Base-by-base conservation (phyloP, 2,888 invertebrate genomes). In the Saturnia japonica region DNA sequence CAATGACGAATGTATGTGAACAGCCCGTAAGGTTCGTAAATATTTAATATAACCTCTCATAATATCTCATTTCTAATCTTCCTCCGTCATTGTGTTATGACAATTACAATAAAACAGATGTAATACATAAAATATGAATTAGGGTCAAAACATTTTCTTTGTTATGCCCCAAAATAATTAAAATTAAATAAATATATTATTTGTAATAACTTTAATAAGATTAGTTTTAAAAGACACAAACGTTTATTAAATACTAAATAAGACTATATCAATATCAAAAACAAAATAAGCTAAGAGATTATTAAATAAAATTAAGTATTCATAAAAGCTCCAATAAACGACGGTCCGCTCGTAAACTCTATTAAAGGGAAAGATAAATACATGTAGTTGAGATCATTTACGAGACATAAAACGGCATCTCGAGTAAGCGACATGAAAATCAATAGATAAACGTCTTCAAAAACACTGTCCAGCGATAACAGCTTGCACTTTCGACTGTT, bases 391-490 rank as follows among this genome's bases (percentile, higher is more conserved):
- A 40, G 40, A 64, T 40, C 19, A 64, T 9, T 19, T 68, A 64
- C 73, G 69, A 74, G 73, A 71, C 72, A 60, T 72, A 71, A 72
- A 79, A 82, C 78, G 79, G 80, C 82, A 78, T 81, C 81, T 80
- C 79, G 73, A 76, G 76, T 81, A 80, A 84, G 82, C 79, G 78
- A 82, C 80, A 78, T 73, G 83, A 90, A 91, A 93, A 93, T 92
- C 93, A 87, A 93, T 93, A 93, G 86, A 78, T 78, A 19, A 19
- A 82, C 83, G 76, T 86, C 85, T 88, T 84, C 77, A 78, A 85
- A 84, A 87, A 85, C 82, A 69, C 80, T 78, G 81, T 80, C 76
- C 40, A 51, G 47, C 16, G 60, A 57, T 42, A 34, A 64, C 54
- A 40, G 54, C 40, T 67, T 25, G 64, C 62, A 68, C 25, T 47